phyloP scores from a whole-genome alignment of 1,140 invertebrate species.

The Hypsibius dujardini region DNA sequence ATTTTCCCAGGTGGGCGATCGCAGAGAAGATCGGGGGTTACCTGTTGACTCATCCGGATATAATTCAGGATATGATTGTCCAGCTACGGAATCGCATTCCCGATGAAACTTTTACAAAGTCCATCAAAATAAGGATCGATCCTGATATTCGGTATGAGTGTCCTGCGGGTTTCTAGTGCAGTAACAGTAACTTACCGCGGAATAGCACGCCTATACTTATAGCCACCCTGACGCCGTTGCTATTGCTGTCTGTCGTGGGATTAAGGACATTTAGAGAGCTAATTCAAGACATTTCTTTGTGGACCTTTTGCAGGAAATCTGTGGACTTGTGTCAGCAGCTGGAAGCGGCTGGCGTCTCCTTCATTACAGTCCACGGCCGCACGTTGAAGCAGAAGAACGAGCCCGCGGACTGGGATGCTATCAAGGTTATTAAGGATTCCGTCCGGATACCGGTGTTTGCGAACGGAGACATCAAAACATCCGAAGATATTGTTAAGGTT shows the following conservation, averaged over 20 bases:
- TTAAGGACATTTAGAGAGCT: not conserved
- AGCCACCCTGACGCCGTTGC: too few relatives aligned
- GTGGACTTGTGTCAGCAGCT: conserved; percentile 55
- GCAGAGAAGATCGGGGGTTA: conserved; percentile 47
- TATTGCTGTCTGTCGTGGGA: not conserved
- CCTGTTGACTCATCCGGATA: conserved; percentile 60
- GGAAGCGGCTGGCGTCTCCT: conserved; percentile 65
- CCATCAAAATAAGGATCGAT: conserved; percentile 70
- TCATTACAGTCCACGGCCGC: conserved; percentile 72
- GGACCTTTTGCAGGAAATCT: conserved; percentile 34
- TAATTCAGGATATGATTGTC: conserved; percentile 57
- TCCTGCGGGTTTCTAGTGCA: too few relatives aligned
- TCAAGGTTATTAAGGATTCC: conserved; percentile 51
- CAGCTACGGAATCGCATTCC: conserved; percentile 53
- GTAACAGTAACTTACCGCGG: too few relatives aligned
- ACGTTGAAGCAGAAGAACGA: conserved; percentile 59
- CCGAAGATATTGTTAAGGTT: conserved; percentile 49
- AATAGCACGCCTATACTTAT: too few relatives aligned
- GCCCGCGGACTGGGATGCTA: conserved; percentile 52
- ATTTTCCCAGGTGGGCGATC: not conserved
- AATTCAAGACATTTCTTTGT: too few relatives aligned
- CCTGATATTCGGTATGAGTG: conserved; percentile 27
- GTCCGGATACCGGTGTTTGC: conserved; percentile 63
- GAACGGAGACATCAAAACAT: conserved; percentile 66
- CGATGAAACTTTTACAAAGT: conserved; percentile 56